Conservation (phyloP, 2,113 vertebrate species). For the Cranoglanis bouderius region DNA sequence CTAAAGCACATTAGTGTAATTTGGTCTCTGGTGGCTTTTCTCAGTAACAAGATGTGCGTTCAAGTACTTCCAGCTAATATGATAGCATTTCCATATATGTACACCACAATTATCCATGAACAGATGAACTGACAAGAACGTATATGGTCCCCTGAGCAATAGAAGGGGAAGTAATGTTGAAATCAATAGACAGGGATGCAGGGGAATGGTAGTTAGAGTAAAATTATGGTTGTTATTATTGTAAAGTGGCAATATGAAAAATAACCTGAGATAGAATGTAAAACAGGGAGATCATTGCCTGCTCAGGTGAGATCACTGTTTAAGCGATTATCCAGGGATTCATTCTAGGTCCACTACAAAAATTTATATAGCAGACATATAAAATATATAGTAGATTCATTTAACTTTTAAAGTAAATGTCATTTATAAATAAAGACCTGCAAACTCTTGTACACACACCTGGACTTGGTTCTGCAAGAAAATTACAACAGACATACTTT, state of each 20-base stretch:
- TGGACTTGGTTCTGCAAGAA: not conserved
- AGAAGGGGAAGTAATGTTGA: not conserved
- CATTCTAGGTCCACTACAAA: not conserved
- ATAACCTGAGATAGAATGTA: not conserved
- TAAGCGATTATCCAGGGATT: not conserved
- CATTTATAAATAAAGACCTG: not conserved
- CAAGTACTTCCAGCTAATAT: conserved; percentile 11
- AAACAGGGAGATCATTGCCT: conserved; percentile 12
- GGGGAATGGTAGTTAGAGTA: not conserved
- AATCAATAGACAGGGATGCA: not conserved
- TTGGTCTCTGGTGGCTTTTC: conserved; percentile 5
- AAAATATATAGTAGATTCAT: not conserved
- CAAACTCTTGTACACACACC: not conserved
- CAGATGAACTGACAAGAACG: conserved; percentile 16
- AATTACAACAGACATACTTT: not conserved
- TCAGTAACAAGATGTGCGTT: not conserved
- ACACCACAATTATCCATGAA: not conserved
- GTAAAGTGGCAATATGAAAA: not conserved
- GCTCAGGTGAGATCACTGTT: conserved; percentile 9
- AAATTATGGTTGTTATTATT: not conserved
- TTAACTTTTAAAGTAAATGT: not conserved
- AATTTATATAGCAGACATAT: not conserved
- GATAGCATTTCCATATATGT: not conserved
- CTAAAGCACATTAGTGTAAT: not conserved
- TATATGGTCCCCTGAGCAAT: not conserved